Conservation (phyloP, 2,797 vertebrate genomes). For the Euphonia xanthogaster region DNA sequence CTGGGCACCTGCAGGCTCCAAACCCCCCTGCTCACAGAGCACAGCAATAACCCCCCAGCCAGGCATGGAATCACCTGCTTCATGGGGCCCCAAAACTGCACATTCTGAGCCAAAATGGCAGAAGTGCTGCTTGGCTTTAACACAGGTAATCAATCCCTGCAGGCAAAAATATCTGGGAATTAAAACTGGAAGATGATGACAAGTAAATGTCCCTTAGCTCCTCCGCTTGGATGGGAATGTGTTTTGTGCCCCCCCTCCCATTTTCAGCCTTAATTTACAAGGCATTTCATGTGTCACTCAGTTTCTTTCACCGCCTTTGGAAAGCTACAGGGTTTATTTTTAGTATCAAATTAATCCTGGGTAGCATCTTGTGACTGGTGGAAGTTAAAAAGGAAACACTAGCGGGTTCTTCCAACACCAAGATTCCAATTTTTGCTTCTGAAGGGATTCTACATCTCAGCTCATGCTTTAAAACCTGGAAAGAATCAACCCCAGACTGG, state of each 20-base stretch:
- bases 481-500: not conserved
- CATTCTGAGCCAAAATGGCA: not conserved
- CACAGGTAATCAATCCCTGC: not conserved
- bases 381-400: not conserved
- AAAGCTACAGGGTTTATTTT: not conserved
- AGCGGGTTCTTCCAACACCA: not conserved
- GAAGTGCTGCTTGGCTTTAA: not conserved
- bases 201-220: not conserved
- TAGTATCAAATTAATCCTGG: not conserved
- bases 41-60: not conserved
- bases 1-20: not conserved
- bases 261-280: not conserved
- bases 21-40: not conserved
- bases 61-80: not conserved
- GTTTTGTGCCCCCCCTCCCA: not conserved
- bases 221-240: not conserved
- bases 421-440: not conserved
- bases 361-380: not conserved
- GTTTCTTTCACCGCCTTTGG: not conserved
- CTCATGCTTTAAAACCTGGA: not conserved
- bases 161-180: not conserved
- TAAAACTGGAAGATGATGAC: not conserved
- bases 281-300: not conserved
- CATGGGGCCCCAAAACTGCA: rapidly evolving
- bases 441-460: not conserved